Percentiles rank a stretch among this genome's conserved stretches.
Conservation (phyloP, 2,888 invertebrate species). For the Cephus rjabovi region DNA sequence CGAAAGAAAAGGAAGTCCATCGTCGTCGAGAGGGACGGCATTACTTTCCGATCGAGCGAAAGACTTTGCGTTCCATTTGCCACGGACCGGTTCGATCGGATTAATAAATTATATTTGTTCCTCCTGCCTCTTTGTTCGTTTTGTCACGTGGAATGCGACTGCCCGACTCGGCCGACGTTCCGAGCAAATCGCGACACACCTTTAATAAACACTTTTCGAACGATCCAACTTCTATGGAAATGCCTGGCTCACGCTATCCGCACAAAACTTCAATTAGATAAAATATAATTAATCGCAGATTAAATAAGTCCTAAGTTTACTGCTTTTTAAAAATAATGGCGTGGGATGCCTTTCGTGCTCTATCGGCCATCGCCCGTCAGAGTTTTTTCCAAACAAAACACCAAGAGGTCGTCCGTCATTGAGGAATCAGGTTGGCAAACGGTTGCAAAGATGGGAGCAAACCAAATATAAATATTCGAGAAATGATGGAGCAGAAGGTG, state of each 20-base stretch:
- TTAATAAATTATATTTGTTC: slow-evolving; percentile 27
- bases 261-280: too few relatives aligned
- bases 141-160: slow-evolving; percentile 1
- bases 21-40: slow-evolving; percentile 1
- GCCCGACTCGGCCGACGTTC: background rate
- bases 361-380: too few relatives aligned
- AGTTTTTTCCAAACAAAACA: too few relatives aligned
- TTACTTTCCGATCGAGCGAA: slow-evolving; percentile 17
- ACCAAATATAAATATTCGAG: slow-evolving; percentile 13
- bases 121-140: slow-evolving; percentile 1
- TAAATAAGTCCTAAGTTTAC: too few relatives aligned
- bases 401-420: too few relatives aligned
- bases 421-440: slow-evolving; percentile 1
- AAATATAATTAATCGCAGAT: too few relatives aligned
- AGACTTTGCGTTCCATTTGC: slow-evolving; percentile 21
- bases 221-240: background rate
- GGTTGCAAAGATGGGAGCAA: slow-evolving; percentile 19
- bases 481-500: slow-evolving; percentile 6
- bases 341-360: too few relatives aligned
- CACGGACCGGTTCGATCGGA: slow-evolving; percentile 32
- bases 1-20: background rate
- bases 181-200: background rate
- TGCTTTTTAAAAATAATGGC: too few relatives aligned
- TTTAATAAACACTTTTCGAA: slow-evolving; percentile 4
- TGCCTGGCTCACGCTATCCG: too few relatives aligned